Percentiles rank a stretch among this genome's conserved stretches.
phyloP scores from a whole-genome alignment of 2,888 invertebrate species.

The Acronicta alni region DNA sequence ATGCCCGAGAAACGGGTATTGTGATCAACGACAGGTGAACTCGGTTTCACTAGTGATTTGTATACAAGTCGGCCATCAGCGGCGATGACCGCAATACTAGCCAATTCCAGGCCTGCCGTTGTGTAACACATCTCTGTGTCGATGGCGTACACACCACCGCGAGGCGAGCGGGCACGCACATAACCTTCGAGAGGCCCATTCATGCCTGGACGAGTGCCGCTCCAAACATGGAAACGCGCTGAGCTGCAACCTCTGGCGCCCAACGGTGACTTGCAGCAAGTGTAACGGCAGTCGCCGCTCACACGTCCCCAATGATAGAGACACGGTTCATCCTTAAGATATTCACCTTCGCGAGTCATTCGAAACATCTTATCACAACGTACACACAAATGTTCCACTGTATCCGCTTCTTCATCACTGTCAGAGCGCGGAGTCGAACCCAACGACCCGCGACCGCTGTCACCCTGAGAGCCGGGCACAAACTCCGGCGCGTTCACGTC shows the following conservation, averaged over 20 bases:
- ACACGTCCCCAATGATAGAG: slow-evolving; percentile 96
- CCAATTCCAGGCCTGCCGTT: slow-evolving; percentile 94
- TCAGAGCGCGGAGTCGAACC: slow-evolving; percentile 89
- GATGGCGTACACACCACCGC: slow-evolving; percentile 93
- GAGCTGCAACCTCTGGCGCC: slow-evolving; percentile 91
- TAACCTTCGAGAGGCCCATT: slow-evolving; percentile 93
- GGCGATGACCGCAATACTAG: slow-evolving; percentile 95
- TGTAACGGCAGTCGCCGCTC: slow-evolving; percentile 87
- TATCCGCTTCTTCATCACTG: slow-evolving; percentile 88
- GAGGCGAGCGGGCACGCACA: slow-evolving; percentile 88
- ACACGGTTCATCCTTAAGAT: slow-evolving; percentile 93
- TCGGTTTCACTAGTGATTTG: slow-evolving; percentile 95
- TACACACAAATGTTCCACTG: slow-evolving; percentile 91
- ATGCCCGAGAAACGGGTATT: slow-evolving; percentile 99
- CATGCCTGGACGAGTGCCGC: slow-evolving; percentile 91
- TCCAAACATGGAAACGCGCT: slow-evolving; percentile 93
- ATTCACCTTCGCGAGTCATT: slow-evolving; percentile 92
- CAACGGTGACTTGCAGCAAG: slow-evolving; percentile 90
- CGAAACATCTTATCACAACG: slow-evolving; percentile 93
- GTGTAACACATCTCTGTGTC: slow-evolving; percentile 99
- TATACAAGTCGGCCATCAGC: slow-evolving; percentile 93
- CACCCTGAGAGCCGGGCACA: slow-evolving; percentile 89
- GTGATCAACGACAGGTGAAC: slow-evolving; percentile 95
- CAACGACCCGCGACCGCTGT: slow-evolving; percentile 88
- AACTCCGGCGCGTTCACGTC: slow-evolving; percentile 92